Conservation (phyloP, 2,888 invertebrate genomes). For the Nymphalis c-album region DNA sequence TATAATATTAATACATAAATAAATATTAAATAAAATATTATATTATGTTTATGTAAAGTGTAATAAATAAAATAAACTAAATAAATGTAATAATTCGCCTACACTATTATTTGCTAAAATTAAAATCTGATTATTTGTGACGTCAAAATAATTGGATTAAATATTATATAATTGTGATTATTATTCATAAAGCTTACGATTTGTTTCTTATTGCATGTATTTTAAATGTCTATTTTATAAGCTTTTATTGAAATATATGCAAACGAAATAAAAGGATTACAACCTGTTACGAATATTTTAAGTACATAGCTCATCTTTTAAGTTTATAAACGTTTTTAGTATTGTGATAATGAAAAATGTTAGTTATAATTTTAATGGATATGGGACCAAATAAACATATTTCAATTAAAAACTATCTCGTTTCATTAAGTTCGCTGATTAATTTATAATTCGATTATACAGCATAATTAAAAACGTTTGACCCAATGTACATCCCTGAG, state of each 20-base stretch:
- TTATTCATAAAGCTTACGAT: neutral
- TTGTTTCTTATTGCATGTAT: neutral
- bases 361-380: conserved; percentile 26
- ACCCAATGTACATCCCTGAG: neutral
- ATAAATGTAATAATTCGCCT: neutral
- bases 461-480: neutral
- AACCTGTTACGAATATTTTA: neutral
- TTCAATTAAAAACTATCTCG: conserved; percentile 18
- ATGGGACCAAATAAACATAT: conserved; percentile 41
- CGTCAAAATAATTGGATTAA: neutral
- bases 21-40: too few species aligned
- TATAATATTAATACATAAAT: too few species aligned
- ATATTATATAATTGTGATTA: neutral
- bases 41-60: too few species aligned
- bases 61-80: too few species aligned
- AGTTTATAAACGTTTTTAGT: conserved; percentile 26
- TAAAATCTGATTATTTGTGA: neutral
- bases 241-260: too few species aligned
- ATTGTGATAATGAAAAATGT: conserved; percentile 37
- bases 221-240: neutral
- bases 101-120: neutral
- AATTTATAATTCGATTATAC: neutral
- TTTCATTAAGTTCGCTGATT: neutral
- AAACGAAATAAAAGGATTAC: neutral
- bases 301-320: neutral